Conservation (phyloP, 2,797 vertebrate species). For the Enoplosus armatus region DNA sequence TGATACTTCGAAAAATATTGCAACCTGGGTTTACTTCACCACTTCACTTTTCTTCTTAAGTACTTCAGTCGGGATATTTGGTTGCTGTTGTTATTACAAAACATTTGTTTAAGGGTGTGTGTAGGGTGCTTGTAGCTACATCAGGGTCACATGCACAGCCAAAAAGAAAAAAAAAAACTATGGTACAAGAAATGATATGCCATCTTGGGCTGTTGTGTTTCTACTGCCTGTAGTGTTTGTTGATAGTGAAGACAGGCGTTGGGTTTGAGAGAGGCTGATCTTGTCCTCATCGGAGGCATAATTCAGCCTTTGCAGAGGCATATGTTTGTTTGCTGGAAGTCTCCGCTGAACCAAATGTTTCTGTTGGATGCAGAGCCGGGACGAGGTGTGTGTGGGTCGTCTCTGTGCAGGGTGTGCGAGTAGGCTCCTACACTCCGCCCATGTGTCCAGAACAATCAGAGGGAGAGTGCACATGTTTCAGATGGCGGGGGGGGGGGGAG, state of each 20-base stretch:
- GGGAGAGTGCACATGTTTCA: slow-evolving; percentile 63
- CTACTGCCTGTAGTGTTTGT: slow-evolving; percentile 12
- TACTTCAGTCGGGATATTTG: neutral
- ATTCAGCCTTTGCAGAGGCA: neutral
- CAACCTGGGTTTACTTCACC: neutral
- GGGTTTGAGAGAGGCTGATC: neutral
- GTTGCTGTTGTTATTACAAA: neutral
- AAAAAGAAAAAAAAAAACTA: neutral
- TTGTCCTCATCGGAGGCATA: neutral
- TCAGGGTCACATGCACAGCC: neutral
- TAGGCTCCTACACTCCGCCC: slow-evolving; percentile 23
- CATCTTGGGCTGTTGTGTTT: neutral
- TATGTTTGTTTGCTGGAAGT: slow-evolving; percentile 14
- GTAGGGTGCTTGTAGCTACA: neutral
- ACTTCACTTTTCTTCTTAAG: neutral
- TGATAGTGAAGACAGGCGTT: slow-evolving; percentile 11
- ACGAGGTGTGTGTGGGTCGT: slow-evolving; percentile 17
- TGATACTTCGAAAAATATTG: neutral
- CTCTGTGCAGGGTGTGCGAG: slow-evolving; percentile 38
- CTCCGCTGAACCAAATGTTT: slow-evolving; percentile 18
- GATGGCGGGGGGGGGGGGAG: too few species aligned
- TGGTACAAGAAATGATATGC: neutral
- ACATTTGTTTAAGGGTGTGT: neutral
- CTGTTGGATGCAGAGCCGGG: slow-evolving; percentile 27
- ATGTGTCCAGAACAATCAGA: slow-evolving; percentile 63